Base-by-base conservation (phyloP, 2,888 invertebrate genomes). In the Sisyra nigra region DNA sequence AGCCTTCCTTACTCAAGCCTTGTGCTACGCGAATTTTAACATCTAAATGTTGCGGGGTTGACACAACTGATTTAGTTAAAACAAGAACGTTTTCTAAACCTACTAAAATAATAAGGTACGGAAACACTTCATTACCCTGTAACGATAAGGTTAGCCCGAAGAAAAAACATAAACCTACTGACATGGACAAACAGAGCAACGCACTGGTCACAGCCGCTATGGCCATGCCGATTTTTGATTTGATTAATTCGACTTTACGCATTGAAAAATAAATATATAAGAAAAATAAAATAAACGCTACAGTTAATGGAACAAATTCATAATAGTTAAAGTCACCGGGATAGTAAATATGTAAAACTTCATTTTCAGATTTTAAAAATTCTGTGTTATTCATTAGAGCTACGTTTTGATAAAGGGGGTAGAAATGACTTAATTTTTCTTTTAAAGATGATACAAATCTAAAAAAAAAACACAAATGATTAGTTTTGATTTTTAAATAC, bases 1-100 rank as follows among this genome's bases (percentile, higher is more conserved):
- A 96, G 8, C 94, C 97, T 65, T 98, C 97, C 56, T 86, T 87
- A 57, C 89, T 91, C n/a, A 98, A 68, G 2, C 96, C 97, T 67
- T 92, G 89, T 0, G 96, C 94, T 3, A 97, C 79, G 11, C 96
- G 74, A 50, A 94, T 88, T 62, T 94, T 93, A 5, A 93, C 88
- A 60, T 97, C 96, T 41, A 97, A 72, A 50, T 94, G 83, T 2
- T 91, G 81, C 39, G 93, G 91, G 2, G 91, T 91, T 2, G 87
- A 85, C 1, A 93, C 88, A 1, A 98, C 92, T 53, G 94, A 92
- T 59, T 87, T 87, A 0, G 91, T 91, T 38, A 92, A 65, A 1
- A 91, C 88, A 44, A 92, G 62, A 39, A 89, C 84, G 57, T 92
- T 92, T 65, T 97, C 97, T 41, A 97, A 66, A 1, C 96, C 96